Conservation (phyloP, 2,113 vertebrate genomes). For the Ardeotis arabs region DNA sequence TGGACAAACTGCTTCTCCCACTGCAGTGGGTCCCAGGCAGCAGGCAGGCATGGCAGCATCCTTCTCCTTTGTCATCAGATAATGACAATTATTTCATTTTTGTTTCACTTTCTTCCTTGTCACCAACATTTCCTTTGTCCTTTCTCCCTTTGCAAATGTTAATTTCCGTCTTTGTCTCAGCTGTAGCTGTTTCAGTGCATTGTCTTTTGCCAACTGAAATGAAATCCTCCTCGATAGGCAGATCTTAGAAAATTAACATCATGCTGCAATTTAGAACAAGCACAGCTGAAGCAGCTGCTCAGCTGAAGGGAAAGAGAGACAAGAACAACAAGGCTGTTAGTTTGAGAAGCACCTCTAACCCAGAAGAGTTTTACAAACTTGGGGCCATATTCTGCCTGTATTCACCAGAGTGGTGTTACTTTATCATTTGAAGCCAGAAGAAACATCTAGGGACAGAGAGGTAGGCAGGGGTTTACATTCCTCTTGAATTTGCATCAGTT, state of each 20-base stretch:
- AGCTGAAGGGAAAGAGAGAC: neutral
- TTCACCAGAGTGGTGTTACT: neutral
- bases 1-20: neutral
- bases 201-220: slow-evolving; percentile 45
- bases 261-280: slow-evolving; percentile 1
- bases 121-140: slow-evolving; percentile 52
- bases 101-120: slow-evolving; percentile 53
- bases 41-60: neutral
- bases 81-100: slow-evolving; percentile 40
- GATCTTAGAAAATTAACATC: slow-evolving; percentile 45
- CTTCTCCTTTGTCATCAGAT: neutral
- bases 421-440: neutral
- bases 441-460: neutral
- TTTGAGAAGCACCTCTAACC: neutral
- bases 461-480: neutral
- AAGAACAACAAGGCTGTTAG: neutral
- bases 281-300: slow-evolving; percentile 52
- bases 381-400: neutral
- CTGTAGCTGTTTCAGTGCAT: slow-evolving; percentile 25
- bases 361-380: neutral
- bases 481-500: neutral
- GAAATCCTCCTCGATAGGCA: slow-evolving; percentile 22
- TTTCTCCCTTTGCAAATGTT: slow-evolving; percentile 52
- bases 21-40: neutral
- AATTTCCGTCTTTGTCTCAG: slow-evolving; percentile 30